Evolutionary conservation across 2,888 invertebrate species (phyloP).

Genomic region (Apamea epomidion): DNA sequence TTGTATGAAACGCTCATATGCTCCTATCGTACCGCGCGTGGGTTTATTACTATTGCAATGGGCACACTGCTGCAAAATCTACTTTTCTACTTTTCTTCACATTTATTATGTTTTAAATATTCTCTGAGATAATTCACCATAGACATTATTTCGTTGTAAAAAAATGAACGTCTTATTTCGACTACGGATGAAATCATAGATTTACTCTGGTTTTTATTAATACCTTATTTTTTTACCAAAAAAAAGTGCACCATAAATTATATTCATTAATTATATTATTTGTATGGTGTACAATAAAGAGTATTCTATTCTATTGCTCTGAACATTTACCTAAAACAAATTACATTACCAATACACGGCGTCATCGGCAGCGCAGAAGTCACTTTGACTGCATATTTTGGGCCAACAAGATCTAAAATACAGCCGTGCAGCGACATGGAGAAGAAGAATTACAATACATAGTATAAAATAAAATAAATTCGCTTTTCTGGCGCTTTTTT

Average conservation of each 20-base stretch:
- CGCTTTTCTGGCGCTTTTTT: neutral
- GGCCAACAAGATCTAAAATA: neutral
- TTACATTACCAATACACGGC: neutral
- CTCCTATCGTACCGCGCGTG: neutral
- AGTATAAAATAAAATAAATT: neutral
- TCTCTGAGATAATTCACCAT: neutral
- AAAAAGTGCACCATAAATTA: neutral
- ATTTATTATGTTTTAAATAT: slow-evolving; percentile 7
- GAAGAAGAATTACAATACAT: neutral
- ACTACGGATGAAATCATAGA: slow-evolving; percentile 24
- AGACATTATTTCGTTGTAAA: neutral
- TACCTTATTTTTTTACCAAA: neutral
- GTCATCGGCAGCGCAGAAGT: neutral
- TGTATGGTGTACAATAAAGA: too few species aligned
- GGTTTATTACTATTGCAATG: neutral
- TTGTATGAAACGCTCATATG: neutral
- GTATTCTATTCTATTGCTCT: too few species aligned
- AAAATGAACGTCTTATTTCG: neutral
- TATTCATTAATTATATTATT: too few species aligned
- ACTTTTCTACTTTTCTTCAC: neutral
- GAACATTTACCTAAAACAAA: neutral
- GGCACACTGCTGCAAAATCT: neutral
- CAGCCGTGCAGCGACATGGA: neutral
- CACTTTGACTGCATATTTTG: neutral
- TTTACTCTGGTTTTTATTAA: neutral